These are phyloP conservation scores for Platysternon megacephalum DNA, from an alignment of 2,113 vertebrate genomes.

Conservation along the genomic window DNA sequence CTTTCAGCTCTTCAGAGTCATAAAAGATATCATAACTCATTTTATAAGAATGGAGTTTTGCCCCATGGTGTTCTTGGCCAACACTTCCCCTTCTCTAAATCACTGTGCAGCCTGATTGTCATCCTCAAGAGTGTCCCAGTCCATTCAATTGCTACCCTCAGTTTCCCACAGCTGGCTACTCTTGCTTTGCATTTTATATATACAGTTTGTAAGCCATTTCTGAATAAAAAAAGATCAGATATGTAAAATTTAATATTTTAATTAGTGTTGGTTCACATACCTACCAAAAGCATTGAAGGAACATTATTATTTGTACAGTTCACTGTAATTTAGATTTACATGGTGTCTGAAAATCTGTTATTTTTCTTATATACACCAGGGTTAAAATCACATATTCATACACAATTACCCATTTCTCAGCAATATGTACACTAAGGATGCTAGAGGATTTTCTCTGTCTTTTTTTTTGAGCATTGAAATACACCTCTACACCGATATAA, in stretches of 20 bases:
- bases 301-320: neutral
- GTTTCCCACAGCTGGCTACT: neutral
- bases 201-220: neutral
- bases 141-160: neutral
- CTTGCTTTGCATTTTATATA: neutral
- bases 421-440: slow-evolving; percentile 51
- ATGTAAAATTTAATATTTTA: neutral
- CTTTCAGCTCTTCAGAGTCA: neutral
- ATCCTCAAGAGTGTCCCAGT: neutral
- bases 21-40: neutral
- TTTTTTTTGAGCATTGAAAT: slow-evolving; percentile 55
- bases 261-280: neutral
- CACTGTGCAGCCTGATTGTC: neutral
- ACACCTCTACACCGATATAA: too few relatives aligned
- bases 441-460: slow-evolving; percentile 31
- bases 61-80: neutral
- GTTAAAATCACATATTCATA: slow-evolving; percentile 59
- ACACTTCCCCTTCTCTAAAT: neutral
- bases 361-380: slow-evolving; percentile 6
- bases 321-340: neutral
- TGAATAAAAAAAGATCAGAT: neutral
- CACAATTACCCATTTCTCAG: slow-evolving; percentile 31
- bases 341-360: neutral
- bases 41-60: neutral
- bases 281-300: neutral